Percentiles rank a stretch among this genome's conserved stretches.
phyloP scores from a whole-genome alignment of 1,140 invertebrate species.

The Choristoneura fumiferana region DNA sequence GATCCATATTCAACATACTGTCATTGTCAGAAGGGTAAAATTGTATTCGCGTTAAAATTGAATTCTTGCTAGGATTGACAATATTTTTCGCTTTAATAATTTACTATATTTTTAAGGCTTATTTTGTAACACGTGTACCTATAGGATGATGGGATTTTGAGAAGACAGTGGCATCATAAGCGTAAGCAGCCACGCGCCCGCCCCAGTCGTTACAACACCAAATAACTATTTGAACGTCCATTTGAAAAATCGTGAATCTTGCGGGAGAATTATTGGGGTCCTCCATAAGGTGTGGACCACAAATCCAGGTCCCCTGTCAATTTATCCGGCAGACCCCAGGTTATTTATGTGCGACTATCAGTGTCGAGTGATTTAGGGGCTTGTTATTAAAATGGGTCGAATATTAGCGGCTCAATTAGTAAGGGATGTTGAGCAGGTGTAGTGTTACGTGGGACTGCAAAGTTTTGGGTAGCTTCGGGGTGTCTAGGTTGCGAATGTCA shows the following conservation, averaged over 20 bases:
- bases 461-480: slow-evolving; percentile 4
- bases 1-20: too few species aligned
- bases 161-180: too few species aligned
- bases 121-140: too few species aligned
- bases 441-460: neutral
- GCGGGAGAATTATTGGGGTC: slow-evolving; percentile 54
- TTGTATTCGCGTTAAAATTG: too few species aligned
- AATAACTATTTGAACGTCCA: slow-evolving; percentile 35
- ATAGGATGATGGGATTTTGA: too few species aligned
- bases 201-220: slow-evolving; percentile 30
- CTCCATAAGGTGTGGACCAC: slow-evolving; percentile 48
- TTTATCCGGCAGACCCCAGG: slow-evolving; percentile 34
- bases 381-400: slow-evolving; percentile 31
- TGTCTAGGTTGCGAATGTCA: neutral
- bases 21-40: too few species aligned
- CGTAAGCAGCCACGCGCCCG: too few species aligned
- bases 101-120: too few species aligned
- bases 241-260: slow-evolving; percentile 51
- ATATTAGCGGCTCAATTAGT: slow-evolving; percentile 13
- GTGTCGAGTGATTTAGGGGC: slow-evolving; percentile 41
- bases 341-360: slow-evolving; percentile 42
- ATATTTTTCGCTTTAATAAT: too few species aligned
- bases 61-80: too few species aligned
- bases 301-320: slow-evolving; percentile 54
- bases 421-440: neutral